A percentile compares a stretch with the other conserved stretches of the same genome.
Conservation (phyloP, 30 jellyfish, hydroid and myxozoan species). For the Hydractinia echinata region DNA sequence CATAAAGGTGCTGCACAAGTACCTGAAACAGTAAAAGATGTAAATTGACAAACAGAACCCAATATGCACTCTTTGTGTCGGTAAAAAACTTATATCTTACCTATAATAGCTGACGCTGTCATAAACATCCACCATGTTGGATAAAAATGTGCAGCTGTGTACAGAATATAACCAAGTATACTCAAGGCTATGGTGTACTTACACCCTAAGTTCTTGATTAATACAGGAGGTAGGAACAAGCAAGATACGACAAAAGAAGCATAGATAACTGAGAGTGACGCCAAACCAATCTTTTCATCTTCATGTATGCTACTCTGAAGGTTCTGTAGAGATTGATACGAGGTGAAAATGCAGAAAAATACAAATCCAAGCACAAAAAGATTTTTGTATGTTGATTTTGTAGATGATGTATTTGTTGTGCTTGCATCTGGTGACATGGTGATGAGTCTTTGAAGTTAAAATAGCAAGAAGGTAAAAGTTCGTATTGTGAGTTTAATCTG, state of each 20-base stretch:
- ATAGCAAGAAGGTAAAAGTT: too few relatives aligned
- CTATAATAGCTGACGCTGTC: constrained; percentile 69
- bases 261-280: constrained; percentile 68
- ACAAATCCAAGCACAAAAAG: constrained; percentile 56
- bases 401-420: neutral
- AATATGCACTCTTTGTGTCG: too few relatives aligned
- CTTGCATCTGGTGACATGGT: neutral
- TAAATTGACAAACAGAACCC: too few relatives aligned
- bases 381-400: constrained; percentile 17
- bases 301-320: constrained; percentile 73
- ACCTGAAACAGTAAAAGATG: constrained; percentile 25
- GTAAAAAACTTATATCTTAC: constrained; percentile 24
- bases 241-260: constrained; percentile 70
- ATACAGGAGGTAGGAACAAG: constrained; percentile 71
- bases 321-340: constrained; percentile 65
- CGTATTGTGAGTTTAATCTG: too few relatives aligned
- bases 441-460: too few relatives aligned
- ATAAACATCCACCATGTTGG: constrained; percentile 66
- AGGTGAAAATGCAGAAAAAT: constrained; percentile 62
- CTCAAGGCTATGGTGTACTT: constrained; percentile 57
- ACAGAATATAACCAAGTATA: constrained; percentile 47
- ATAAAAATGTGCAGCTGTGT: constrained; percentile 61
- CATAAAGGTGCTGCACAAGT: constrained; percentile 78
- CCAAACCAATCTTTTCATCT: constrained; percentile 72
- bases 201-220: constrained; percentile 54